A percentile compares a stretch with the other conserved stretches of the same genome.
Conservation (phyloP, 1,140 invertebrate genomes). For the Lanistes nyassanus region DNA sequence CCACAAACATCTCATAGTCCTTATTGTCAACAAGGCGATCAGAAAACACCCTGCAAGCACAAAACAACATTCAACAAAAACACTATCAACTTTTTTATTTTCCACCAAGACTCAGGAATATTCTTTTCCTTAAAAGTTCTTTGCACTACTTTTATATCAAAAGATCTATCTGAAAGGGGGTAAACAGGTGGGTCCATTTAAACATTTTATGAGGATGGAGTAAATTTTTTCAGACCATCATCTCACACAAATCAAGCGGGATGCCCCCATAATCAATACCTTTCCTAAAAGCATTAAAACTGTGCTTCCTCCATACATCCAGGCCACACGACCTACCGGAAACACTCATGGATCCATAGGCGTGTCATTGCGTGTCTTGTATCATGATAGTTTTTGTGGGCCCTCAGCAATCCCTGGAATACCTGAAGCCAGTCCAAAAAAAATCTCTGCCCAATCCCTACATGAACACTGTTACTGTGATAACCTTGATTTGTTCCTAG, state of each 20-base stretch:
- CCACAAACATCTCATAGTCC: conserved; percentile 81
- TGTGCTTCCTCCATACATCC: background rate
- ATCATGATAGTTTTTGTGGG: conserved; percentile 79
- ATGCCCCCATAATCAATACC: too few species aligned
- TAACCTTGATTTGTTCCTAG: background rate
- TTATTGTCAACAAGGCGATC: conserved; percentile 83
- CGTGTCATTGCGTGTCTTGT: conserved; percentile 76
- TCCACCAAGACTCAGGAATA: background rate
- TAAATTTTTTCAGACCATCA: too few species aligned
- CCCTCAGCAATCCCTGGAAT: conserved; percentile 80
- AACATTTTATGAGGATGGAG: too few species aligned
- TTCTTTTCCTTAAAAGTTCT: background rate
- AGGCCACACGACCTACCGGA: conserved; percentile 58
- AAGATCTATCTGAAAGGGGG: too few species aligned
- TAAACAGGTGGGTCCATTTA: too few species aligned
- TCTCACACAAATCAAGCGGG: too few species aligned
- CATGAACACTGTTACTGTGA: background rate
- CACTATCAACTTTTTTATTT: background rate
- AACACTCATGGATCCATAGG: conserved; percentile 86
- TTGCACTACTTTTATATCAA: too few species aligned
- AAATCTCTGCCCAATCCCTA: background rate
- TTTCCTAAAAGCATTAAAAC: background rate
- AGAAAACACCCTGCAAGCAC: conserved; percentile 75
- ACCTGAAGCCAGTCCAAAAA: conserved; percentile 63
- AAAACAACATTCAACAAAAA: background rate